Conservation (phyloP, 2,797 vertebrate species). For the Halcyon leucocephala region DNA sequence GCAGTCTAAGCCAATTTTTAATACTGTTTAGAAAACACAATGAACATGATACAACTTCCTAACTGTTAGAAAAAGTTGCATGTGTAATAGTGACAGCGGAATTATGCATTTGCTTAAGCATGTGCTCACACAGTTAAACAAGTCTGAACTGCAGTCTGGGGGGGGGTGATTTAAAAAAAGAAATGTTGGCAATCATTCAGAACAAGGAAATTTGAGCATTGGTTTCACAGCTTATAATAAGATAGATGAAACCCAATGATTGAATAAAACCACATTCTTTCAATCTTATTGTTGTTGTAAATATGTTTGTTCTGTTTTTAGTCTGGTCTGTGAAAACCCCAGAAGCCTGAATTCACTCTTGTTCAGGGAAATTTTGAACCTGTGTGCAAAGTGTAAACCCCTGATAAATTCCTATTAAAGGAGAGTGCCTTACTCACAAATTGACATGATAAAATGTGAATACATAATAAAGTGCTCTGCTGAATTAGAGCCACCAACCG, state of each 20-base stretch:
- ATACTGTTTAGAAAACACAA: conserved; percentile 44
- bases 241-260: not conserved
- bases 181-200: not conserved
- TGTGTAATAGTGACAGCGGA: conserved; percentile 24
- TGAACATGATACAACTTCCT: conserved; percentile 48
- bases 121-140: not conserved
- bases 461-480: not conserved
- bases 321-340: not conserved
- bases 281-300: not conserved
- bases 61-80: conserved; percentile 53
- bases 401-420: not conserved
- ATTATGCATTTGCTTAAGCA: conserved; percentile 6
- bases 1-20: conserved; percentile 37
- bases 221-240: not conserved
- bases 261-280: not conserved
- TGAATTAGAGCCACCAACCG: not conserved
- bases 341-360: not conserved
- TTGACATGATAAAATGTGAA: not conserved
- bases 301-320: not conserved
- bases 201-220: not conserved
- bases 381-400: not conserved
- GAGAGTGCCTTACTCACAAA: not conserved
- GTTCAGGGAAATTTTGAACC: not conserved
- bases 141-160: conserved; percentile 4
- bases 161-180: not conserved